Conservation (phyloP, 2,113 vertebrate species). For the Tupaia chinensis region DNA sequence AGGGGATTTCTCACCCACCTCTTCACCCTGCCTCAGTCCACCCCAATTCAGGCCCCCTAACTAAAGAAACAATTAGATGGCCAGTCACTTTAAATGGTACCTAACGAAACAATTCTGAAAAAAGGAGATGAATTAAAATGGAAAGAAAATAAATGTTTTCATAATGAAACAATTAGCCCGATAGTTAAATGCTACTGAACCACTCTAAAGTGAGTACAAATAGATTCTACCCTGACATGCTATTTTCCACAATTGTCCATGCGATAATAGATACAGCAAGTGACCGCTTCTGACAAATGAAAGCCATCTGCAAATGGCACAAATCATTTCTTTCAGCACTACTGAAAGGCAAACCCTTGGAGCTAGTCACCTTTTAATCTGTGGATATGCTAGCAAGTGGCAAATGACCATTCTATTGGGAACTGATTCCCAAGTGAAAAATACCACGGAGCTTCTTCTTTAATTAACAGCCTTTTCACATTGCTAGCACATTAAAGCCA, state of each 20-base stretch:
- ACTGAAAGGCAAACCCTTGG: conserved; percentile 79
- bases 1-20: neutral
- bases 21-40: neutral
- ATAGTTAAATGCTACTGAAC: conserved; percentile 63
- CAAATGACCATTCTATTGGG: conserved; percentile 87
- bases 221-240: conserved; percentile 68
- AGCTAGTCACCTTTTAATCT: conserved; percentile 84
- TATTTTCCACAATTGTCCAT: conserved; percentile 67
- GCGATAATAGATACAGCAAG: conserved; percentile 62
- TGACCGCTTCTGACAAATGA: conserved; percentile 73
- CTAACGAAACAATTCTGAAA: conserved; percentile 69
- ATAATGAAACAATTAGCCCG: conserved; percentile 78
- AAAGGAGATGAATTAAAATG: conserved; percentile 69
- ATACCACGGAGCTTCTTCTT: conserved; percentile 82
- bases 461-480: conserved; percentile 89
- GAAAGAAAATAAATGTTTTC: conserved; percentile 70
- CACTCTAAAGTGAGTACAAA: conserved; percentile 50
- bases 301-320: conserved; percentile 82
- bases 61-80: conserved; percentile 46
- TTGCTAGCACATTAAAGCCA: conserved; percentile 83
- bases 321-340: conserved; percentile 65
- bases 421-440: conserved; percentile 85
- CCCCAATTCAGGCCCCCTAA: neutral
- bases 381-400: conserved; percentile 85
- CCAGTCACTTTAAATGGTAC: conserved; percentile 62